Base-by-base conservation (phyloP, 1,140 invertebrate species). In the Lethrus apterus region DNA sequence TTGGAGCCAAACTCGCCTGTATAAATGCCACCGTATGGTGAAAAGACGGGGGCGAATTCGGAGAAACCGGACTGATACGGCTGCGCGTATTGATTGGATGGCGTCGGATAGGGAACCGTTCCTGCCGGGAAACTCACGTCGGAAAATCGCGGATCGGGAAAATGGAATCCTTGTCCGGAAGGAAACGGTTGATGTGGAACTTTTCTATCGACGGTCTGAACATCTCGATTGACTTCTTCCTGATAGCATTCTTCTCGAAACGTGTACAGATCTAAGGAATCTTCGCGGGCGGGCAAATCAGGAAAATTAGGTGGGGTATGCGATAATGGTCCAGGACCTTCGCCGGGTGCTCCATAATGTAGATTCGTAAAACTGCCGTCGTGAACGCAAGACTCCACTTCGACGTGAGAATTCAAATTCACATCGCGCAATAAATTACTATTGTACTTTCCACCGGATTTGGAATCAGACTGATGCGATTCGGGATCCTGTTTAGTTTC, bases 191-290 rank as follows among this genome's bases (percentile, higher is more conserved):
- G 20, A 64, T 29, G 48, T 67, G 55, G 52, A 8, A 50, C 47
- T 21, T 59, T 62, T 35, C 54, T 54, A 45, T 58, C 58, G 2
- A 43, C 47, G 40, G n/a, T 29, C 14, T 42, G 23, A 15, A 15
- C 5, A n/a, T 26, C 23, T 10, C 60, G 54, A 8, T 59, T 51
- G n/a, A 69, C 64, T 36, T 84, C 74, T 52, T 77, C 72, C 1
- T 75, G 74, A 58, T 84, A 85, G 46, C 80, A 78, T 45, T 79
- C 77, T 48, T 82, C 80, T 20, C 80, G 68, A 49, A 80, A 79
- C 9, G 75, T 71, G 56, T 82, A 84, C 32, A 83, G 64, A 56
- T 81, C 77, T 9, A 80, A 61, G 24, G 78, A 78, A 53, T 80
- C 78, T 49, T 81, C 78, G 23, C 75, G 57, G 2, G 70, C 67